These are phyloP conservation scores for Heliconius eleuchia DNA, from an alignment of 1,140 invertebrate species.

Conservation along the genomic window DNA sequence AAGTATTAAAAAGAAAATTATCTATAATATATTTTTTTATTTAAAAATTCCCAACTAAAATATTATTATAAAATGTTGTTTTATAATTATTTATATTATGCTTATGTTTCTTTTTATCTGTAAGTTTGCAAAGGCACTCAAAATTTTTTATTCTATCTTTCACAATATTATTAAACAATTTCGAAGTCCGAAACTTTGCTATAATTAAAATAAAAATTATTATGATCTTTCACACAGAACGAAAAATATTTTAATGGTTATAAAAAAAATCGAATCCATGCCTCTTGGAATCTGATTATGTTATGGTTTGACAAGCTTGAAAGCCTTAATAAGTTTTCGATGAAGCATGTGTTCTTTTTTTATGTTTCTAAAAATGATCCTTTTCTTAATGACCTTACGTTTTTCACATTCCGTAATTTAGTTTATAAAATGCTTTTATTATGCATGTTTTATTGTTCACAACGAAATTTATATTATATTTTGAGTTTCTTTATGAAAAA, in stretches of 20 bases:
- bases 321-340: too few relatives aligned
- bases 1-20: neutral
- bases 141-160: neutral
- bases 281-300: too few relatives aligned
- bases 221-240: too few relatives aligned
- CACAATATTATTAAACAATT: neutral
- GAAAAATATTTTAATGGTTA: too few relatives aligned
- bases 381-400: neutral
- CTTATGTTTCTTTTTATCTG: neutral
- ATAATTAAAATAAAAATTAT: too few relatives aligned
- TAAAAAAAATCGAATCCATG: too few relatives aligned
- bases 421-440: neutral
- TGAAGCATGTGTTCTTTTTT: too few relatives aligned
- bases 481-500: neutral
- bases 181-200: neutral
- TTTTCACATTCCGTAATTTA: neutral
- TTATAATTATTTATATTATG: conserved; percentile 6
- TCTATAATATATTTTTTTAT: neutral
- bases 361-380: too few relatives aligned
- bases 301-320: too few relatives aligned
- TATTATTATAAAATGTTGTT: neutral
- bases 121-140: neutral
- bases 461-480: neutral
- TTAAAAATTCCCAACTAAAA: neutral
- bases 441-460: neutral